phyloP scores from a whole-genome alignment of 2,797 vertebrate species.

The Rhyacichthys aspro region DNA sequence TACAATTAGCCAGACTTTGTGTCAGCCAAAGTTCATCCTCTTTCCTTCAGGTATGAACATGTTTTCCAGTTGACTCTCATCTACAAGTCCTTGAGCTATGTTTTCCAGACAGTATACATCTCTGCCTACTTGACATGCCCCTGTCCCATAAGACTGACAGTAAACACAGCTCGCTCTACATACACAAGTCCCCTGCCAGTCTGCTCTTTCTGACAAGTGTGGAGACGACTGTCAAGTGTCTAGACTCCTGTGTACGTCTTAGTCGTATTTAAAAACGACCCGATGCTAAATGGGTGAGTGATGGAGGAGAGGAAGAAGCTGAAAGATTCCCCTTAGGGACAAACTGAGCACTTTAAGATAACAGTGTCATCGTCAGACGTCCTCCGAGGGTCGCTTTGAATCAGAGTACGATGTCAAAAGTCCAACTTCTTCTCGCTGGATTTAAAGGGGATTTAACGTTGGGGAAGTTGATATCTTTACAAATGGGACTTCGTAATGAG shows the following conservation, averaged over 20 bases:
- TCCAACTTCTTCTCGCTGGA: neutral
- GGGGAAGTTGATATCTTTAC: slow-evolving; percentile 22
- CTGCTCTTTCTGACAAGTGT: slow-evolving; percentile 15
- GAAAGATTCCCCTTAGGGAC: slow-evolving; percentile 27
- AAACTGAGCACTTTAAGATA: slow-evolving; percentile 20
- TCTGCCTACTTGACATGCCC: slow-evolving; percentile 8
- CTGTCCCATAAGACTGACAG: slow-evolving; percentile 18
- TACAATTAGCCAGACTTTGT: slow-evolving; percentile 7
- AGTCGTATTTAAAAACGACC: slow-evolving; percentile 24
- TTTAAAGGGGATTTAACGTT: slow-evolving; percentile 45
- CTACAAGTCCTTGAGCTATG: neutral
- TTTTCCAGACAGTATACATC: neutral
- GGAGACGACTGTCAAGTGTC: slow-evolving; percentile 7
- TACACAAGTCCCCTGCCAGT: slow-evolving; percentile 1
- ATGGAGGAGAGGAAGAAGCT: neutral
- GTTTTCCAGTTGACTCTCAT: slow-evolving; percentile 1
- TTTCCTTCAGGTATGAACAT: slow-evolving; percentile 1
- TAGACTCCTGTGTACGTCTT: neutral
- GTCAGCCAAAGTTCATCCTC: neutral
- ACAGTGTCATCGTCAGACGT: slow-evolving; percentile 24
- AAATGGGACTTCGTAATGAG: slow-evolving; percentile 38
- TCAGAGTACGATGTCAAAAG: slow-evolving; percentile 36
- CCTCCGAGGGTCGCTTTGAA: slow-evolving; percentile 31
- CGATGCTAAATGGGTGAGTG: slow-evolving; percentile 1
- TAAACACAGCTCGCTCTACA: slow-evolving; percentile 6